Percentiles rank a stretch among this genome's conserved stretches.
phyloP scores from a whole-genome alignment of 2,888 invertebrate species.

The Ennomos erosarius region DNA sequence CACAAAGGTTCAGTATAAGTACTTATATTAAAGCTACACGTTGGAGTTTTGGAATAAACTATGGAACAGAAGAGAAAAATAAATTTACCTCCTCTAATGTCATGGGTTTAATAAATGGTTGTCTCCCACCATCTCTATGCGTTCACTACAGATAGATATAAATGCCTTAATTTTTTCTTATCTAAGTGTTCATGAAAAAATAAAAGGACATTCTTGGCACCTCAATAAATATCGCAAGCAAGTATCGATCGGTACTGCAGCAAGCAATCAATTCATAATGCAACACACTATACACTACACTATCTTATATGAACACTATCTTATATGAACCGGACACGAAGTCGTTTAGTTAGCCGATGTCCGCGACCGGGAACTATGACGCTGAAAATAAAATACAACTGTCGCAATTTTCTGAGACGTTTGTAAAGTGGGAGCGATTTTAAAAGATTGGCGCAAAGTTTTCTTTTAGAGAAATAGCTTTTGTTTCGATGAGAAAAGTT shows the following conservation, averaged over 20 bases:
- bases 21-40: no score
- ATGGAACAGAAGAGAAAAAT: no score
- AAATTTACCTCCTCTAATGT: no score
- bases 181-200: background rate
- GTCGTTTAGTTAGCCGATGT: slow-evolving; percentile 25
- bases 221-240: slow-evolving; percentile 14
- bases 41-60: no score
- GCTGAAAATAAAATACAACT: slow-evolving; percentile 22
- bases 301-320: background rate
- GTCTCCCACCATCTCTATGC: no score
- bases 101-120: no score
- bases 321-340: slow-evolving; percentile 2
- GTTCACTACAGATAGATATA: no score
- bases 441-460: slow-evolving; percentile 13
- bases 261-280: slow-evolving; percentile 33
- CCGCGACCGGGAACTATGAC: slow-evolving; percentile 15
- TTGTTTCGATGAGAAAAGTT: slow-evolving; percentile 26
- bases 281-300: slow-evolving; percentile 6
- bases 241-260: slow-evolving; percentile 40
- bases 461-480: slow-evolving; percentile 19
- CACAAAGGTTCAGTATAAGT: background rate
- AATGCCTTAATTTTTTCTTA: no score
- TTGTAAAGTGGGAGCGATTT: slow-evolving; percentile 11
- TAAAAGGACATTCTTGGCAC: background rate
- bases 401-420: slow-evolving; percentile 4